Base-by-base conservation (phyloP, 1,140 invertebrate genomes). In the Cherax quadricarinatus region DNA sequence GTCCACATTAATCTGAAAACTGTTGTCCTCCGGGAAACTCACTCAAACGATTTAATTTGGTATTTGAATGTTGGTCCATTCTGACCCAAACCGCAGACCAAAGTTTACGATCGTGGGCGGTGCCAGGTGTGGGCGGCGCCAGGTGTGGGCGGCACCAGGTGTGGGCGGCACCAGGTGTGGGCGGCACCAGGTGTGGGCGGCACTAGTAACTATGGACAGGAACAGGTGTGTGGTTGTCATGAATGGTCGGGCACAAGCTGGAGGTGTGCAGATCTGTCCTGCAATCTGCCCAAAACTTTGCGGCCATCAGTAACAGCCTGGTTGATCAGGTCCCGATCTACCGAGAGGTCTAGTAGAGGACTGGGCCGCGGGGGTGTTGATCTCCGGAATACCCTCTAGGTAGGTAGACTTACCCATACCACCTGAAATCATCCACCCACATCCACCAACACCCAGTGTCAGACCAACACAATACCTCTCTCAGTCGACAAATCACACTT, bases 41-140 rank as follows among this genome's bases (percentile, higher is more conserved):
- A 24, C 6, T 41, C 48, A 75, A 75, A 86, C 84, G 75, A 86
- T 86, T 73, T 86, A 88, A 88, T 88, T 88, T 88, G 51, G 87
- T 62, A 88, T 88, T 88, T 81, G 87, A 88, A 88, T 88, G 87
- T 88, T 81, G 78, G 62, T 16, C 62, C 62, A 18, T 81, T 53
- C 24, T 75, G 78, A 66, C 78, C 79, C 30, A 51, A 48, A 88
- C 75, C 75, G 49, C 87, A 88, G 24, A 53, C 87, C 75, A 66
- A 62, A 57, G 87, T 88, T 88, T 88, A 88, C 87, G 87, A 88
- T 60, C 4, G 81, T 53, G 51, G 49, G 66, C 84, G 84, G 51
- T 0, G 48, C 79, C 24, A 75, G 70, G 70, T 24, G n/a, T 24
- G 70, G 70, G 70, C 70, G 70, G 70, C 6, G n/a, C n/a, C 18